Base-by-base conservation (phyloP, 1,140 invertebrate genomes). In the Aphis craccivora region DNA sequence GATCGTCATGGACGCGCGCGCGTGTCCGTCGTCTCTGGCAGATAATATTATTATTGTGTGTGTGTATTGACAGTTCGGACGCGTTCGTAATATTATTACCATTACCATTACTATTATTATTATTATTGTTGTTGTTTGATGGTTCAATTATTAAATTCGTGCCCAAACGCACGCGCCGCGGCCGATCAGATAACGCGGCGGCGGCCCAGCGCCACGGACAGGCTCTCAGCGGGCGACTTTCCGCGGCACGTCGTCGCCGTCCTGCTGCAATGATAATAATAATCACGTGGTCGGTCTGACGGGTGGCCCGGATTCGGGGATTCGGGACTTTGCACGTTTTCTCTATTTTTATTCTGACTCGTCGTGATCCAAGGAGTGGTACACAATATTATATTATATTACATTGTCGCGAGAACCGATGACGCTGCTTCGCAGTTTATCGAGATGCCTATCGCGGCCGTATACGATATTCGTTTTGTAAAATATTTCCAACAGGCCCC, bases 111-210 rank as follows among this genome's bases (percentile, higher is more conserved):
- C 14, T 51, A 18, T 30, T 76, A 43, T 84, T 35, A 35, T 88
- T 84, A 48, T 88, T 88, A 88, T 88, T 88, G 51, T 51, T 88
- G 48, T 87, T 48, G 45, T 88, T 67, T 91, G 90, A 91, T 83
- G 90, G 90, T 91, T 91, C 90, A 91, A 91, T 91, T 91, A 91
- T 91, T 81, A 91, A 90, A 83, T 83, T 91, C 90, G 90, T 81
- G 90, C 81, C 90, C 67, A 55, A 67, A 90, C 53, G 53, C 89
- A 60, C 53, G 89, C 55, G 30, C 30, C 48, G 48, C 18, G 48
- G 48, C 48, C 87, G 55, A 91, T 91, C 90, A 48, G 90, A 91
- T 91, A 91, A 91, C 67, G 67, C 83, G 43, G 9, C n/a, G 35
- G 14, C 84, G 84, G 84, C 22, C 35, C n/a, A 67, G 60, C 60